These are phyloP conservation scores for Geococcyx californianus DNA, from an alignment of 2,113 vertebrate genomes.

Conservation along the genomic window DNA sequence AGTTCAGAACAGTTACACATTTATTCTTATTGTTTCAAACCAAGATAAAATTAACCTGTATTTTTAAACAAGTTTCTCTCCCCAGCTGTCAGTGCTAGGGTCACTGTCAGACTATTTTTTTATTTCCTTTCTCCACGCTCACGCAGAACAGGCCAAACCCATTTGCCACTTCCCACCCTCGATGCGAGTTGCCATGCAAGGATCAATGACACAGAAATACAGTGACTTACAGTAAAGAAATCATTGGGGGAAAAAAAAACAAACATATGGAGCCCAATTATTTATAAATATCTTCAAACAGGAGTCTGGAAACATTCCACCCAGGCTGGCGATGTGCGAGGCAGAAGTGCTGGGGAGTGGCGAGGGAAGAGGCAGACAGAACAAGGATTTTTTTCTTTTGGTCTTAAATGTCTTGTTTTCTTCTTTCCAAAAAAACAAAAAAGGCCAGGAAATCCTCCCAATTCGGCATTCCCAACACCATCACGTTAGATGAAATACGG, in stretches of 20 bases:
- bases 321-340: neutral
- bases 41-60: neutral
- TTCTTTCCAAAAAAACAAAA: slow-evolving; percentile 22
- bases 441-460: slow-evolving; percentile 54
- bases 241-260: neutral
- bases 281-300: slow-evolving; percentile 59
- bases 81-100: neutral
- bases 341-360: neutral
- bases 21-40: neutral
- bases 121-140: neutral
- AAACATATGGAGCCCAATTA: neutral
- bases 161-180: neutral
- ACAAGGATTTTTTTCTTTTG: neutral
- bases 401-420: neutral
- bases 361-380: slow-evolving; percentile 9
- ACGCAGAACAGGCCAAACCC: neutral
- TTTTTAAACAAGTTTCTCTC: neutral
- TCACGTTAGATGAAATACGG: neutral
- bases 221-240: slow-evolving; percentile 20
- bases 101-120: neutral
- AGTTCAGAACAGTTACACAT: neutral
- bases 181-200: neutral
- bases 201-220: slow-evolving; percentile 8
- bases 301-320: slow-evolving; percentile 11
- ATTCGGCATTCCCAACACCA: neutral